Evolutionary conservation across 2,113 vertebrate species (phyloP).

Genomic region (Onychorhynchus coronatus): DNA sequence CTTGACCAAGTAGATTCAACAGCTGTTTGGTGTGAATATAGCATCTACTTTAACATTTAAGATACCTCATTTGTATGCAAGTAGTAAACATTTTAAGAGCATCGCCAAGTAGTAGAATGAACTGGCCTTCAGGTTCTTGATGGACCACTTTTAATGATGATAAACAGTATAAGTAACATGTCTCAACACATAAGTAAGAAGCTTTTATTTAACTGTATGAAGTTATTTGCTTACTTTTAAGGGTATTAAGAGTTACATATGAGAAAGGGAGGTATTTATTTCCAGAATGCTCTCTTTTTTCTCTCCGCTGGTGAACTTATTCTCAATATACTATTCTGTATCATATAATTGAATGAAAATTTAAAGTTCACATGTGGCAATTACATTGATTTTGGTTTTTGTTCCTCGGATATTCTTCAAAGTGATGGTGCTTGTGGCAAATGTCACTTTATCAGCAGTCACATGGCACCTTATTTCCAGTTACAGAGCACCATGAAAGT

Average conservation of each 20-base stretch:
- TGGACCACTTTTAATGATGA: background rate
- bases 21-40: background rate
- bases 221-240: background rate
- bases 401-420: slow-evolving; percentile 52
- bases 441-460: slow-evolving; percentile 24
- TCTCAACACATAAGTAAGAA: background rate
- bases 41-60: background rate
- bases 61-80: background rate
- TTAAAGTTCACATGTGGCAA: slow-evolving; percentile 54
- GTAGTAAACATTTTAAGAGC: background rate
- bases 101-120: background rate
- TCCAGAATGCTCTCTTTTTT: background rate
- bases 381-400: slow-evolving; percentile 66
- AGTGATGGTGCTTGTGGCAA: slow-evolving; percentile 30
- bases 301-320: slow-evolving; percentile 7
- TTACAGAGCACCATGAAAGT: background rate
- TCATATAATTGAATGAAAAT: slow-evolving; percentile 54
- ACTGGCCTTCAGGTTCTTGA: background rate
- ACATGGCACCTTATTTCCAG: background rate
- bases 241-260: background rate
- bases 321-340: slow-evolving; percentile 30
- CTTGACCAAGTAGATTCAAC: background rate
- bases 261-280: background rate
- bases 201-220: background rate
- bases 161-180: background rate